Evolutionary conservation across 2,888 invertebrate genomes (phyloP).

Genomic region (Elysia crispata): DNA sequence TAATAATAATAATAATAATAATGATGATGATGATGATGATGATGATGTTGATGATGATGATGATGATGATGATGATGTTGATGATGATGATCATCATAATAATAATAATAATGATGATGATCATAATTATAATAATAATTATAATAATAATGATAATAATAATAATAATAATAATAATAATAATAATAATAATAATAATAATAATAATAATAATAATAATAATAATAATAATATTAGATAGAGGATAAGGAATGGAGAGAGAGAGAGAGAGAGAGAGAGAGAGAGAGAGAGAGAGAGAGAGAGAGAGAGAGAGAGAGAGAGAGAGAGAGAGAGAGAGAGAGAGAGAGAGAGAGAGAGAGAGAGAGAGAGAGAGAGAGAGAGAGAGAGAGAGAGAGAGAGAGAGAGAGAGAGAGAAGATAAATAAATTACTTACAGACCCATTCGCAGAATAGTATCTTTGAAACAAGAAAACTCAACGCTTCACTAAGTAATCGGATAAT

Average conservation of each 20-base stretch:
- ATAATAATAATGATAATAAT: too few species aligned
- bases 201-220: constrained; percentile 12
- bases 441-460: too few species aligned
- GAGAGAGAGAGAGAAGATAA: too few species aligned
- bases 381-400: too few species aligned
- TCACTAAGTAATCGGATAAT: too few species aligned
- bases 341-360: too few species aligned
- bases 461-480: too few species aligned
- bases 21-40: not conserved
- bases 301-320: too few species aligned
- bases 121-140: constrained; percentile 7
- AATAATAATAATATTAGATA: constrained; percentile 10
- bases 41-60: not conserved
- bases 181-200: constrained; percentile 18
- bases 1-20: not conserved
- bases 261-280: too few species aligned
- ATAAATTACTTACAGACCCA: too few species aligned
- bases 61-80: not conserved
- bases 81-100: constrained; percentile 13
- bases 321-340: too few species aligned
- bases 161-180: not conserved
- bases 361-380: too few species aligned
- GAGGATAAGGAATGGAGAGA: not conserved
- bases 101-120: constrained; percentile 22
- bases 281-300: not conserved